Evolutionary conservation across 2,888 invertebrate genomes (phyloP).

Genomic region (Biston betularia): DNA sequence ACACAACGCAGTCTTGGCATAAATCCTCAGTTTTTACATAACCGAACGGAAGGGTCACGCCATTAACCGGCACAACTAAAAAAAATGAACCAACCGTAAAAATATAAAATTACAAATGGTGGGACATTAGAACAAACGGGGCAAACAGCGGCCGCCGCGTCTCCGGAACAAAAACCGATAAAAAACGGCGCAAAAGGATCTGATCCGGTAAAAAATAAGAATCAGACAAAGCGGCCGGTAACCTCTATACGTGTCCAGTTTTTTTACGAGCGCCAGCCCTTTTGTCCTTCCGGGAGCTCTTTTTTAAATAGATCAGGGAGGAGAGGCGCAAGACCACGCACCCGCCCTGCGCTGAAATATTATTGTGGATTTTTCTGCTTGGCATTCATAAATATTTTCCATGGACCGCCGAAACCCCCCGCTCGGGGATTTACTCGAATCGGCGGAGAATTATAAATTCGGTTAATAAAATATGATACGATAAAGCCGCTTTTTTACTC

Average conservation of each 20-base stretch:
- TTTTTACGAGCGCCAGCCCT: constrained; percentile 81
- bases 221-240: constrained; percentile 82
- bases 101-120: constrained; percentile 83
- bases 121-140: constrained; percentile 81
- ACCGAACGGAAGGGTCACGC: constrained; percentile 66
- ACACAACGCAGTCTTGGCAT: constrained; percentile 38
- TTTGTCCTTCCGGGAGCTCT: constrained; percentile 85
- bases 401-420: constrained; percentile 58
- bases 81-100: constrained; percentile 60
- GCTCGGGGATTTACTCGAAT: constrained; percentile 77
- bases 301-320: constrained; percentile 86
- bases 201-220: constrained; percentile 86
- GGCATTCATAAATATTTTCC: constrained; percentile 85
- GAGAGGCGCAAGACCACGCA: constrained; percentile 72
- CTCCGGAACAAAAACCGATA: constrained; percentile 86
- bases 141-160: constrained; percentile 70
- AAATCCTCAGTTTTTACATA: constrained; percentile 62
- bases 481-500: constrained; percentile 77
- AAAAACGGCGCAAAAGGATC: constrained; percentile 82
- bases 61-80: constrained; percentile 68
- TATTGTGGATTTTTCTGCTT: constrained; percentile 86
- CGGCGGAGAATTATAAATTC: constrained; percentile 85
- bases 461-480: constrained; percentile 86
- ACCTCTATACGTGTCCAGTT: constrained; percentile 84
- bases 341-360: constrained; percentile 83